phyloP scores from a whole-genome alignment of 2,888 invertebrate genomes.

The Trachelus tabidus region DNA sequence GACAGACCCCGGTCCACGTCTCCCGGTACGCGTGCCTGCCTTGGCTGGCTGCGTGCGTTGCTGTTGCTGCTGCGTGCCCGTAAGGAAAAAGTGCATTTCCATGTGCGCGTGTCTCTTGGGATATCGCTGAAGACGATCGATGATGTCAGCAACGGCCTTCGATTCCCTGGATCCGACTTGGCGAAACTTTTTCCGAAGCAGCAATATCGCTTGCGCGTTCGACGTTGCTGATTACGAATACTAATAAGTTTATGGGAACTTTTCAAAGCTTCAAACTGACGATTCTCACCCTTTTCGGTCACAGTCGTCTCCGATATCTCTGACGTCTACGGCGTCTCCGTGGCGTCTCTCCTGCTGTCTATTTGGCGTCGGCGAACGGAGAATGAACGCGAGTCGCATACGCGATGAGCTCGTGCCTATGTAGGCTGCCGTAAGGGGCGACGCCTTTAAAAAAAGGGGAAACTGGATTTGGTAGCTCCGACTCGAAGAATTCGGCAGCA shows the following conservation, averaged over 20 bases:
- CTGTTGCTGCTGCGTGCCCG: neutral
- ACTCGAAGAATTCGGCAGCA: neutral
- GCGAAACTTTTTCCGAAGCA: too few species aligned
- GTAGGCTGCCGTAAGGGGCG: conserved; percentile 2
- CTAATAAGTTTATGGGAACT: neutral
- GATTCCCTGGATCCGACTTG: too few species aligned
- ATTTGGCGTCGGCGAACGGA: conserved; percentile 16
- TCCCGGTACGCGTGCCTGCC: neutral
- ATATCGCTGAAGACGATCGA: neutral
- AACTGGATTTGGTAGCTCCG: conserved; percentile 5
- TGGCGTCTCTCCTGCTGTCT: neutral
- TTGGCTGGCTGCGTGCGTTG: neutral
- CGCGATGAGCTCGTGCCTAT: neutral
- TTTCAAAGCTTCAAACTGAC: neutral
- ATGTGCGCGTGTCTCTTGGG: neutral
- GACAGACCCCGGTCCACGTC: neutral
- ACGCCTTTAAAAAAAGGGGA: conserved; percentile 3
- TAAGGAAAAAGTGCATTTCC: neutral
- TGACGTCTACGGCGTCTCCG: neutral
- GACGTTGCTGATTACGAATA: neutral
- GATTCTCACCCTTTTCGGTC: neutral
- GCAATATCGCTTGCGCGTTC: too few species aligned
- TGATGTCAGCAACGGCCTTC: neutral
- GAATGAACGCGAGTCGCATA: conserved; percentile 19
- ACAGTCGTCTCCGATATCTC: neutral